Conservation (phyloP, 2,113 vertebrate species). For the Phodopus roborovskii region DNA sequence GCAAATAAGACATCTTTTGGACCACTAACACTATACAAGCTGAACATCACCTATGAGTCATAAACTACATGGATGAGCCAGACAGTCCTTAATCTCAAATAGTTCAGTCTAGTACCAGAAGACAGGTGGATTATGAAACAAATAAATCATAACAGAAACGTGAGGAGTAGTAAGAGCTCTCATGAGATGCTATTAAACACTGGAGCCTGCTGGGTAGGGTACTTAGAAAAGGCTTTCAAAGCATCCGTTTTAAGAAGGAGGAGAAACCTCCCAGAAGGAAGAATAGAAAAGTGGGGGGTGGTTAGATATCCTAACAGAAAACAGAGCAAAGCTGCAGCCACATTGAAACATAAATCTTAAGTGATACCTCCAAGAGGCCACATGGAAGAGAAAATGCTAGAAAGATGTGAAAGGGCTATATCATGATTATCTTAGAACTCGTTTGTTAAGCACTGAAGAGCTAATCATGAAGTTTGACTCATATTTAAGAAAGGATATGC, state of each 20-base stretch:
- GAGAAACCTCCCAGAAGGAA: not conserved
- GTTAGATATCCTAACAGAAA: not conserved
- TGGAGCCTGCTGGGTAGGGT: not conserved
- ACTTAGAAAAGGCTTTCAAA: constrained; percentile 22
- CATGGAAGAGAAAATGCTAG: not conserved
- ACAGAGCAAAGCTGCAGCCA: not conserved
- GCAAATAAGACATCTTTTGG: constrained; percentile 5
- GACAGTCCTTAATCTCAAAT: constrained; percentile 11
- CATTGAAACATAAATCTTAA: not conserved
- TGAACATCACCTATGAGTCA: constrained; percentile 30
- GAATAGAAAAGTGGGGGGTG: not conserved
- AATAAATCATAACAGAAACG: constrained; percentile 48
- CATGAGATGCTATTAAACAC: not conserved
- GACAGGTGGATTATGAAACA: constrained; percentile 30
- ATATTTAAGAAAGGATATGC: not conserved
- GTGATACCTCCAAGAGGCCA: not conserved
- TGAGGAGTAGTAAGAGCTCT: not conserved
- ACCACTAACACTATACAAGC: constrained; percentile 39
- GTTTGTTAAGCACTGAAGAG: not conserved
- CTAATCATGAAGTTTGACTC: not conserved
- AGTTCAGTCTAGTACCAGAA: constrained; percentile 5
- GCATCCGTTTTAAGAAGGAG: not conserved
- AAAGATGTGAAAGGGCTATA: not conserved
- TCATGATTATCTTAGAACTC: not conserved
- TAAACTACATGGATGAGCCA: constrained; percentile 31